A percentile compares a stretch with the other conserved stretches of the same genome.
Conservation (phyloP, 2,113 vertebrate species). For the Myotis brandtii region DNA sequence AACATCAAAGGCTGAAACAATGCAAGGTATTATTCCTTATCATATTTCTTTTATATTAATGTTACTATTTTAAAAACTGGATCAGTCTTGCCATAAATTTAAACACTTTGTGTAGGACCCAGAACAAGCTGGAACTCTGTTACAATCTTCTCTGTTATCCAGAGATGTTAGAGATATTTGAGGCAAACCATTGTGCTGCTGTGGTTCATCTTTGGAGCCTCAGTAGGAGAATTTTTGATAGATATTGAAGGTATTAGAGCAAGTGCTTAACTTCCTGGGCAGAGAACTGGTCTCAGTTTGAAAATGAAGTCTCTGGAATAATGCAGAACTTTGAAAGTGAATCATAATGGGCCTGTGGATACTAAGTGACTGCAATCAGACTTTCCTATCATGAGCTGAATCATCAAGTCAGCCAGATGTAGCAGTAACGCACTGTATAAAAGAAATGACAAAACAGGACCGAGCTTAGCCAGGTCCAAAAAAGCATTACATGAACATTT, state of each 20-base stretch:
- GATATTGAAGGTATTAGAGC: not conserved
- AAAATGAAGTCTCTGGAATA: not conserved
- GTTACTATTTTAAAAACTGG: not conserved
- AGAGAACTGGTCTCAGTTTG: not conserved
- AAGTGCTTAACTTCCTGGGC: not conserved
- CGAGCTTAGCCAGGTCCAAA: not conserved
- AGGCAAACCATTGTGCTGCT: not conserved
- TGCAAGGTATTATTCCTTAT: not conserved
- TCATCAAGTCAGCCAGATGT: not conserved
- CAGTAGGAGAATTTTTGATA: not conserved
- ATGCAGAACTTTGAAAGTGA: not conserved
- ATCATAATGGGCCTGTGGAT: not conserved
- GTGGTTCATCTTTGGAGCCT: not conserved
- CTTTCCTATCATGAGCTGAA: not conserved
- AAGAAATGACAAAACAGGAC: not conserved
- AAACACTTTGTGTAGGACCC: not conserved
- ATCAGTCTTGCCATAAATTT: not conserved
- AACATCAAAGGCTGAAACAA: not conserved
- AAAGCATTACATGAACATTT: not conserved
- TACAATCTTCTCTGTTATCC: not conserved
- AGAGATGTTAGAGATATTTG: not conserved
- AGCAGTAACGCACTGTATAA: not conserved
- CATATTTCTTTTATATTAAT: not conserved
- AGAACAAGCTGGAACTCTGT: not conserved
- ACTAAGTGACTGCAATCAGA: not conserved